Conservation (phyloP, 2,888 invertebrate genomes). For the Callyntrura guangdongensis region DNA sequence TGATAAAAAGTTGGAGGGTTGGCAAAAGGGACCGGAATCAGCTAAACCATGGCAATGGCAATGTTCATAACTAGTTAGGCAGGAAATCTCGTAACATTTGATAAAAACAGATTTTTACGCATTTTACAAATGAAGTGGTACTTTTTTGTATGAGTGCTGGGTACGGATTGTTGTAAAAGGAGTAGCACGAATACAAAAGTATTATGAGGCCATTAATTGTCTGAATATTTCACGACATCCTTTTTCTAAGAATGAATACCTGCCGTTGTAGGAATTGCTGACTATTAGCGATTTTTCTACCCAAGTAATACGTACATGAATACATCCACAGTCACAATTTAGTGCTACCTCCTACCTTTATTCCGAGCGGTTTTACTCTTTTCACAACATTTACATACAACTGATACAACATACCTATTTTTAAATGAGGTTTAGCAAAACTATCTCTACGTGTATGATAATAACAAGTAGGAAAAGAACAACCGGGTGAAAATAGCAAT, state of each 20-base stretch:
- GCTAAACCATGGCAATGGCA: constrained; percentile 64
- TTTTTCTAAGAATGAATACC: neutral
- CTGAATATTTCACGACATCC: constrained; percentile 38
- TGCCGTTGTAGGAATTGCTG: neutral
- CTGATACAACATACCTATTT: no score
- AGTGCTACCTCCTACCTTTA: no score
- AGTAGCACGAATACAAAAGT: neutral
- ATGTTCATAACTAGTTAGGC: constrained; percentile 71
- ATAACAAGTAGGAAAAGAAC: neutral
- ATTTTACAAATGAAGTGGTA: constrained; percentile 60
- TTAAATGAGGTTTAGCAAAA: constrained; percentile 7
- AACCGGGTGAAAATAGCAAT: constrained; percentile 34
- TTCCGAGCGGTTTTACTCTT: neutral
- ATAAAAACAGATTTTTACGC: constrained; percentile 77
- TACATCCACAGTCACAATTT: neutral
- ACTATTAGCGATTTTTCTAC: neutral
- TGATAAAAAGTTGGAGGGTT: constrained; percentile 55
- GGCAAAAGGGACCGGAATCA: constrained; percentile 74
- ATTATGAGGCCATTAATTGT: constrained; percentile 49
- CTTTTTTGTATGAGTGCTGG: neutral
- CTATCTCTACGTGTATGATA: neutral
- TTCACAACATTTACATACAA: neutral
- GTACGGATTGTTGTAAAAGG: neutral
- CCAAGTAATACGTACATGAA: neutral
- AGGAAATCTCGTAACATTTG: constrained; percentile 75